Evolutionary conservation across 2,797 vertebrate species (phyloP).

Genomic region (Prionace glauca): DNA sequence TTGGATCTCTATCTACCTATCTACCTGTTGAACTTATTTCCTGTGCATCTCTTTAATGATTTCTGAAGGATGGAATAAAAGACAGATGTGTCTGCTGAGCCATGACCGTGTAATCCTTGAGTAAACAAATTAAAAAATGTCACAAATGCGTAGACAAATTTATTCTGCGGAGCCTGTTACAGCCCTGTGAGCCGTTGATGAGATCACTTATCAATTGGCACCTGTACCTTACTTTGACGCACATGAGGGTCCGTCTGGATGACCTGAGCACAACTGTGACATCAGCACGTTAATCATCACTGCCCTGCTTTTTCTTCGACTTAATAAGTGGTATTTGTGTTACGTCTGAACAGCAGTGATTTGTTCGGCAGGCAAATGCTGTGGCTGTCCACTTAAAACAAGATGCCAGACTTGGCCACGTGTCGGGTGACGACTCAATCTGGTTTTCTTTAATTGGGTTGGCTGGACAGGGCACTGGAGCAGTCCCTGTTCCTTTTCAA

Average conservation of each 20-base stretch:
- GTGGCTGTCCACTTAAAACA: neutral
- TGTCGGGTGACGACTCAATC: neutral
- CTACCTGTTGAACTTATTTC: neutral
- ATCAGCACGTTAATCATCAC: conserved; percentile 14
- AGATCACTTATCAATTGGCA: conserved; percentile 33
- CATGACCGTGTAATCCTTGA: neutral
- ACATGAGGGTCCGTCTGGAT: neutral
- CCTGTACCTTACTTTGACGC: neutral
- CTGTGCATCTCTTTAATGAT: neutral
- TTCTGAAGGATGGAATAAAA: conserved; percentile 18
- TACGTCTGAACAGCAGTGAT: neutral
- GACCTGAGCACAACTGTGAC: neutral
- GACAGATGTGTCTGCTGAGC: neutral
- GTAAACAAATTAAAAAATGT: conserved; percentile 27
- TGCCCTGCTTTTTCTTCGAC: conserved; percentile 4
- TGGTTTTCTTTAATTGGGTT: neutral
- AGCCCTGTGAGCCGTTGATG: neutral
- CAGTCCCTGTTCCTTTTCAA: neutral
- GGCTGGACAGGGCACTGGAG: neutral
- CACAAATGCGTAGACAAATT: neutral
- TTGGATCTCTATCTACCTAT: neutral
- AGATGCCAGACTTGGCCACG: neutral
- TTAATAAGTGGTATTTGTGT: neutral
- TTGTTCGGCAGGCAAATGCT: neutral
- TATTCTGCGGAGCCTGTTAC: neutral